A percentile compares a stretch with the other conserved stretches of the same genome.
Evolutionary conservation across 2,113 vertebrate genomes (phyloP).

Genomic region (Hyaena hyaena): DNA sequence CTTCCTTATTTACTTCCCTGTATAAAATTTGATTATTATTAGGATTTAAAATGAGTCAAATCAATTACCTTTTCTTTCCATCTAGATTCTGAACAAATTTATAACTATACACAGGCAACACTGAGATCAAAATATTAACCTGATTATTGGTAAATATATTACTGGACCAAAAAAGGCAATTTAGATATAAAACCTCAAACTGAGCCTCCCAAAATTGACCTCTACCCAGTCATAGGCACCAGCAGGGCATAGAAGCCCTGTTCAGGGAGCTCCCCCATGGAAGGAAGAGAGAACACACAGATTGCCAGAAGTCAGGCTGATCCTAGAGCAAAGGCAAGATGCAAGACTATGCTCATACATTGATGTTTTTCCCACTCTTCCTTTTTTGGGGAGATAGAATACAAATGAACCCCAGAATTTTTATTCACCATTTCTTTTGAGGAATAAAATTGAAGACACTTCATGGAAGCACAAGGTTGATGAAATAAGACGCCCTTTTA

Average conservation of each 20-base stretch:
- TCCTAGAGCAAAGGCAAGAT: background rate
- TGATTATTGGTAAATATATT: background rate
- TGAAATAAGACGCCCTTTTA: background rate
- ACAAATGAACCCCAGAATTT: background rate
- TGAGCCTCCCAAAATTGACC: background rate
- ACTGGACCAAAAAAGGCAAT: background rate
- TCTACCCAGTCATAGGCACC: background rate
- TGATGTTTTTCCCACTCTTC: background rate
- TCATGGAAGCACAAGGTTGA: background rate
- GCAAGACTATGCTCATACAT: no score
- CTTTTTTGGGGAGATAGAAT: background rate
- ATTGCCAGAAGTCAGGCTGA: background rate
- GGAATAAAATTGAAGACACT: background rate
- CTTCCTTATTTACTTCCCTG: constrained; percentile 7
- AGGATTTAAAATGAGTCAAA: background rate
- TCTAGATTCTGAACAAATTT: background rate
- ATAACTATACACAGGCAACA: constrained; percentile 19
- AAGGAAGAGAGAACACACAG: background rate
- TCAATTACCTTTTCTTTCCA: background rate
- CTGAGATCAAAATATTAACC: background rate
- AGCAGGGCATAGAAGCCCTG: background rate
- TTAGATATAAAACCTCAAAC: background rate
- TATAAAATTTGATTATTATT: background rate
- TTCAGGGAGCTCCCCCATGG: background rate
- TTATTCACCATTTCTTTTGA: background rate